Conservation (phyloP, 1,140 invertebrate species). For the Cylas formicarius region DNA sequence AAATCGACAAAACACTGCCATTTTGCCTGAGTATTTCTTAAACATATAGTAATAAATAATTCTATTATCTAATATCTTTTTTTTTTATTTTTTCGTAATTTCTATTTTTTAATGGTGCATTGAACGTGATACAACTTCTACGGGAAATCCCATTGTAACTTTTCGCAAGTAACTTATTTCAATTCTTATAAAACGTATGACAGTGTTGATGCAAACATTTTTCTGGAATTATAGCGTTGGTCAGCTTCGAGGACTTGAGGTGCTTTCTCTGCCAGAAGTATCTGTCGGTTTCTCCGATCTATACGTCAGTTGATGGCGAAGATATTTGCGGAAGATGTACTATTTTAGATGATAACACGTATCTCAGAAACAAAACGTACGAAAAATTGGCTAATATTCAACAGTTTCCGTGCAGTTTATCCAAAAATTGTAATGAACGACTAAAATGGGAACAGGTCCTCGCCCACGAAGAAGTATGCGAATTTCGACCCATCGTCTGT, state of each 20-base stretch:
- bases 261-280: conserved; percentile 5
- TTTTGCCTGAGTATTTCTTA: too few relatives aligned
- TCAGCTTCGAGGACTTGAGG: too few relatives aligned
- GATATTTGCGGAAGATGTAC: conserved; percentile 8
- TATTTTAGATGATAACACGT: background rate
- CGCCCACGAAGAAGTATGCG: conserved; percentile 1
- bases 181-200: too few relatives aligned
- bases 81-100: too few relatives aligned
- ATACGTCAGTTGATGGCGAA: background rate
- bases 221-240: too few relatives aligned
- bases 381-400: conserved; percentile 1
- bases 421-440: background rate
- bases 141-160: background rate
- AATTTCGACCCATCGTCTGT: background rate
- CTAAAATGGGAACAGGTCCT: background rate
- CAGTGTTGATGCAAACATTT: background rate
- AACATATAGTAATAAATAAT: too few relatives aligned
- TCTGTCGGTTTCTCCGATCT: conserved; percentile 6
- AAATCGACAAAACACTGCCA: too few relatives aligned
- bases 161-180: too few relatives aligned
- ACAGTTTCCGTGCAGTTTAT: conserved; percentile 5
- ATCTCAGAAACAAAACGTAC: background rate
- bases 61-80: too few relatives aligned
- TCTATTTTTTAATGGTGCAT: too few relatives aligned
- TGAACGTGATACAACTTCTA: too few relatives aligned